Conservation (phyloP, 2,113 vertebrate genomes). For the Oreotrochilus melanogaster region DNA sequence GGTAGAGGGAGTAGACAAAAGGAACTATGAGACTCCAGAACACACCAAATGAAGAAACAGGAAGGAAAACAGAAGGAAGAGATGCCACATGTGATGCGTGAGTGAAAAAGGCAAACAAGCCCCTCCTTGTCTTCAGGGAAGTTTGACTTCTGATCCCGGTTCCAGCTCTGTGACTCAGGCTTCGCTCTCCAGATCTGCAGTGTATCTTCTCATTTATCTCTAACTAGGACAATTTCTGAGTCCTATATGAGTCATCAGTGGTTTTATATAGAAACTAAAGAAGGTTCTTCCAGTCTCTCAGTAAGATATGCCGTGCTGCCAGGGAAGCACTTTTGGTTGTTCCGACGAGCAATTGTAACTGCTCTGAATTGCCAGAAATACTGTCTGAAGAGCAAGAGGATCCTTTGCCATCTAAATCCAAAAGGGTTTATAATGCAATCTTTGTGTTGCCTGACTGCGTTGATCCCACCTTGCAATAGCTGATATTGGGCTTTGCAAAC, state of each 20-base stretch:
- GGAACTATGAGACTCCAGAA: neutral
- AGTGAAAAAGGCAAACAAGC: neutral
- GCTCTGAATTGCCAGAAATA: conserved; percentile 67
- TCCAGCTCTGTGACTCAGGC: conserved; percentile 63
- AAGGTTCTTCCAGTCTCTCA: conserved; percentile 76
- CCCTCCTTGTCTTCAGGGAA: neutral
- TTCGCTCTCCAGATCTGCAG: conserved; percentile 49
- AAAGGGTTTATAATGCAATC: conserved; percentile 45
- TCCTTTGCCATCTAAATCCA: conserved; percentile 47
- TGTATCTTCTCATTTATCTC: conserved; percentile 67
- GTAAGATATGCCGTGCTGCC: conserved; percentile 70
- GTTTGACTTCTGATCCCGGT: conserved; percentile 39
- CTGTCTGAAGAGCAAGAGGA: conserved; percentile 63
- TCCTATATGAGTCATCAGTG: conserved; percentile 69
- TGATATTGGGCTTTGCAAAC: conserved; percentile 58
- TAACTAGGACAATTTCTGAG: conserved; percentile 73
- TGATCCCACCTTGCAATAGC: conserved; percentile 56
- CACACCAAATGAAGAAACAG: neutral
- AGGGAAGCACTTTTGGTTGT: conserved; percentile 74
- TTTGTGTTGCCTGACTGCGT: neutral
- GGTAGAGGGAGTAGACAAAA: neutral
- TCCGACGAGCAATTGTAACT: conserved; percentile 69
- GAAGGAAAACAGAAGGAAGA: neutral
- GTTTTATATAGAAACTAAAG: conserved; percentile 76
- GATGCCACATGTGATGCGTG: neutral